phyloP scores from a whole-genome alignment of 2,888 invertebrate genomes.

The Drosophila austrosaltans region DNA sequence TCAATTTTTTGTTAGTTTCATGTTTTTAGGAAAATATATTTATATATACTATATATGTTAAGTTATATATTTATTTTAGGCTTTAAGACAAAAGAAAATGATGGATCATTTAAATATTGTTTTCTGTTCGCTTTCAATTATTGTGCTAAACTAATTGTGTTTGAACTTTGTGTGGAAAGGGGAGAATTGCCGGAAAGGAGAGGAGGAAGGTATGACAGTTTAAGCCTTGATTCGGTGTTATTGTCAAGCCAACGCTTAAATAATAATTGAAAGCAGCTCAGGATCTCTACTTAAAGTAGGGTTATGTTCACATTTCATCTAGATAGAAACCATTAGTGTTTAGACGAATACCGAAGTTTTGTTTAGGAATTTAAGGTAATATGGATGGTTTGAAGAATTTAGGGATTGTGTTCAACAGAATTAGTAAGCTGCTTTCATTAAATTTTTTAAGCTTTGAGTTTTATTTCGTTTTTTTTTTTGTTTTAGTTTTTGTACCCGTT shows the following conservation, averaged over 20 bases:
- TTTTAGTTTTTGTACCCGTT: constrained; percentile 24
- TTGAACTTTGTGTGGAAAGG: constrained; percentile 16
- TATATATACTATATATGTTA: constrained; percentile 38
- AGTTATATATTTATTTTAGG: constrained; percentile 36
- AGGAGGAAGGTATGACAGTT: not conserved
- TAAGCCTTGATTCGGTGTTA: constrained; percentile 18
- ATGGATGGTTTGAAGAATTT: not conserved
- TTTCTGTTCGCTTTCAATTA: constrained; percentile 30
- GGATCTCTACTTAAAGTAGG: constrained; percentile 5
- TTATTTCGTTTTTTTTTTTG: not conserved
- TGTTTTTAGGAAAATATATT: constrained; percentile 44
- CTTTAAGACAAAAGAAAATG: constrained; percentile 26
- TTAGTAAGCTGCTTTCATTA: constrained; percentile 4
- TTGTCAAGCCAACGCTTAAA: constrained; percentile 26
- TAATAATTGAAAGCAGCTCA: constrained; percentile 6
- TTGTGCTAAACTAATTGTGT: constrained; percentile 33
- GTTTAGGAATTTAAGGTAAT: not conserved
- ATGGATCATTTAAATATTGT: constrained; percentile 42
- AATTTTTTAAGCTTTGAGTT: not conserved
- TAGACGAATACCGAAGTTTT: not conserved
- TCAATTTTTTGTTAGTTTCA: constrained; percentile 21
- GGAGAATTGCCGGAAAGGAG: not conserved
- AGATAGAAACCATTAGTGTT: constrained; percentile 15
- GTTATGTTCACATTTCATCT: not conserved
- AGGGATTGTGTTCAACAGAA: not conserved